Base-by-base conservation (phyloP, 2,888 invertebrate species). In the Cloeon dipterum region DNA sequence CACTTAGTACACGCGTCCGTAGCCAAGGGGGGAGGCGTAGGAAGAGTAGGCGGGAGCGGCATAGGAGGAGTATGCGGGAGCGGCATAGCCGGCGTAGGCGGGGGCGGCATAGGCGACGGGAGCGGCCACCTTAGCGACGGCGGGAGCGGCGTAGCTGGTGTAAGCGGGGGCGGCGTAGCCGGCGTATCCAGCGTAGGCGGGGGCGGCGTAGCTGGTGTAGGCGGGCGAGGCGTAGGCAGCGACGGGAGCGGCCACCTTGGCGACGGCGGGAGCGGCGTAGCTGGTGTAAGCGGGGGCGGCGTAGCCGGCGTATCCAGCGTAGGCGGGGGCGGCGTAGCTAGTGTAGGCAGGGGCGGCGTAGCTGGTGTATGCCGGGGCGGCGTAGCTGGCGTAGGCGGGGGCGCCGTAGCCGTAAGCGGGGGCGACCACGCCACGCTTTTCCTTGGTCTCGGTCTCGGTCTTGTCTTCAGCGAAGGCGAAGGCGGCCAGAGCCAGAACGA, bases 221-320 rank as follows among this genome's bases (percentile, higher is more conserved):
- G 40, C 34, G 19, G 36, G 37, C 21, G 40, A 40, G 20, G 32
- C 38, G 37, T 39, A 38, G 26, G 36, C 29, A 29, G 32, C 32
- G 26, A 33, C 19, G 11, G 37, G 32, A 10, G 38, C 26, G 21
- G 39, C 33, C 35, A 37, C 34, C n/a, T 29, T 14, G 29, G 13
- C 29, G 11, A 39, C 38, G 18, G 26, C 32, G 32, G 40, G 39
- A 19, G 38, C 37, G 17, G 34, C 33, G 29, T 23, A 16, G 7
- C 21, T 17, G 14, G 21, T 16, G 16, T 26, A 16, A 5, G 36
- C 34, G 26, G 38, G 39, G 20, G 38, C 35, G 20, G 37, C 35
- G 17, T 38, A 39, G 20, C 38, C 35, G 20, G 37, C 35, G 17
- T 38, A 34, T 23, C 25, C 25, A n/a, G 25, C 25, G 25, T 10